Conservation (phyloP, 30 jellyfish, hydroid and myxozoan species). For the Aurelia coerulea region DNA sequence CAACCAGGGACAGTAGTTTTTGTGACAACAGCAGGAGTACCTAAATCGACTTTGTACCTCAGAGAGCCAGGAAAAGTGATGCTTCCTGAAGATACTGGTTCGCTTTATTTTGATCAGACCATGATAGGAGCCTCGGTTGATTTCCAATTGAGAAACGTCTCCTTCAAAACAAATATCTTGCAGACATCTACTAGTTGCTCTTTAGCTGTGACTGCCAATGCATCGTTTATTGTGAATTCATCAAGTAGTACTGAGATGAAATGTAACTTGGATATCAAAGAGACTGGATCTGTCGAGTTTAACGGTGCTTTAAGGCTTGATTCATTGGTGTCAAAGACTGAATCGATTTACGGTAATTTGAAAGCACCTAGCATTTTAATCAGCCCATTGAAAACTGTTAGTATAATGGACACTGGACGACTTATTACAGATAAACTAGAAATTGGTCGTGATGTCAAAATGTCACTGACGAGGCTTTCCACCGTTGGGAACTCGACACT, state of each 20-base stretch:
- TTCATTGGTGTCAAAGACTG: slow-evolving; percentile 2
- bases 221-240: slow-evolving; percentile 37
- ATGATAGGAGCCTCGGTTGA: slow-evolving; percentile 21
- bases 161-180: slow-evolving; percentile 15
- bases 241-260: slow-evolving; percentile 5
- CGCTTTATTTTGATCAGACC: slow-evolving; percentile 14
- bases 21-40: slow-evolving; percentile 23
- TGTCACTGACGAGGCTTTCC: slow-evolving; percentile 7
- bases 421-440: slow-evolving; percentile 3
- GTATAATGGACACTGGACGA: slow-evolving; percentile 14
- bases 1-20: slow-evolving; percentile 64
- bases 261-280: slow-evolving; percentile 20
- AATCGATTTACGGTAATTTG: slow-evolving; percentile 14
- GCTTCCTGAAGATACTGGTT: slow-evolving; percentile 9
- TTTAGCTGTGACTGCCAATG: slow-evolving; percentile 8
- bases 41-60: slow-evolving; percentile 5
- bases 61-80: slow-evolving; percentile 38
- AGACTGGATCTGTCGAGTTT: slow-evolving; percentile 16
- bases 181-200: slow-evolving; percentile 37
- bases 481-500: slow-evolving; percentile 18
- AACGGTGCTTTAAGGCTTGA: not conserved
- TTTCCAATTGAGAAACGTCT: slow-evolving; percentile 2
- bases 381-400: slow-evolving; percentile 6
- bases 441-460: slow-evolving; percentile 23
- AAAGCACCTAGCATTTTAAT: slow-evolving; percentile 19